Evolutionary conservation across 2,113 vertebrate genomes (phyloP), one percentile per base, ranked within the genome.

Genomic region (Podocnemis expansa): DNA sequence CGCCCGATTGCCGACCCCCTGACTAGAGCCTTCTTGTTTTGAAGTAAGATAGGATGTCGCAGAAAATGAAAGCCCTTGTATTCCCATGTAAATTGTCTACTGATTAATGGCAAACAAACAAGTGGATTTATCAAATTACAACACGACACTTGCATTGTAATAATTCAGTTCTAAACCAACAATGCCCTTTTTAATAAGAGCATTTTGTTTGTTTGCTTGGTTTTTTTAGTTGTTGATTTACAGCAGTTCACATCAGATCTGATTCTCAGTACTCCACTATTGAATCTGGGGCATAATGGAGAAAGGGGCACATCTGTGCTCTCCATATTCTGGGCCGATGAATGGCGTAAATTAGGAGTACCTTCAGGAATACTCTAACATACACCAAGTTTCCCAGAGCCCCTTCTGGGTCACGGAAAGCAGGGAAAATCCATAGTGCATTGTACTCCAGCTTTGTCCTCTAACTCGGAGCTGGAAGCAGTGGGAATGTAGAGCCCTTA

Each of bases 21-120:
- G 41, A 9, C 41, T 76, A 87, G 52, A 84, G 88, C 60, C 22
- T 25, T 16, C 24, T 58, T 2, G 75, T 82, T 58, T 60, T 25
- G 19, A 60, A 92, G 5, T 5, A 19, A 88, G 45, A 13, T 79
- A 76, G 89, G 89, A 84, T 13, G 78, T 58, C 38, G 31, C 43
- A 31, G 80, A 92, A 93, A 91, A 47, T 17, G 75, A 93, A 89
- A 60, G 85, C 86, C 85, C 45, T 51, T 85, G 80, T 56, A 56
- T 91, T 38, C 31, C 34, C 83, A 9, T 10, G 90, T 4, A 41
- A 78, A n/a, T 24, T 91, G 85, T 54, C 63, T 67, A 16, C 45
- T 47, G 41, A 43, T 52, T 82, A 76, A 38, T 0, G 13, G 43
- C 31, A 73, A 78, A 89, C 83, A 85, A 92, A 41, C 29, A 92